These are phyloP conservation scores for Tenthredo scrophulariae DNA, from an alignment of 2,888 invertebrate species.

Conservation along the genomic window DNA sequence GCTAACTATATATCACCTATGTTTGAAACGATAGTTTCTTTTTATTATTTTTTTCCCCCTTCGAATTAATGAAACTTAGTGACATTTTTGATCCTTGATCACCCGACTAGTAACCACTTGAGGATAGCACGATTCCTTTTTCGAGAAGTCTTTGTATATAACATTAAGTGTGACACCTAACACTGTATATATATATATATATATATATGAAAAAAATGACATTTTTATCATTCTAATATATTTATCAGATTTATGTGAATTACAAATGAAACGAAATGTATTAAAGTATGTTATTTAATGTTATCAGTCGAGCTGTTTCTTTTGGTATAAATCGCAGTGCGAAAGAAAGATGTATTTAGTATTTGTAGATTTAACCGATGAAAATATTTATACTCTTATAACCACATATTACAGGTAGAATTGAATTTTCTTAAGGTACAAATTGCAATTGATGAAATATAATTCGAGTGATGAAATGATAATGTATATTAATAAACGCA, in stretches of 20 bases:
- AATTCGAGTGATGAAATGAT: conserved; percentile 15
- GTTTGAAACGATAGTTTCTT: background rate
- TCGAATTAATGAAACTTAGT: background rate
- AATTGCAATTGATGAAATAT: conserved; percentile 31
- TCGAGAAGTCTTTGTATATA: conserved; percentile 43
- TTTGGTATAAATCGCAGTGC: conserved; percentile 38
- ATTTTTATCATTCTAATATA: conserved; percentile 47
- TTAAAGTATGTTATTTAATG: conserved; percentile 59
- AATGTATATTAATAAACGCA: conserved; percentile 52
- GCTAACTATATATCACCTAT: conserved; percentile 2
- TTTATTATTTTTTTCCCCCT: background rate
- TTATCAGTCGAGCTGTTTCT: conserved; percentile 32
- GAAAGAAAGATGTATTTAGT: conserved; percentile 42
- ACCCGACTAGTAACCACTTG: conserved; percentile 17
- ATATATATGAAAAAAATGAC: too few relatives aligned
- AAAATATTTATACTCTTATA: conserved; percentile 37
- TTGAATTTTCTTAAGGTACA: conserved; percentile 42
- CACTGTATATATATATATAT: conserved; percentile 50
- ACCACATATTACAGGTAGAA: conserved; percentile 25
- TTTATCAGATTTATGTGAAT: conserved; percentile 48
- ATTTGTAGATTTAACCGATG: conserved; percentile 11
- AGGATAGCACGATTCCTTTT: conserved; percentile 47
- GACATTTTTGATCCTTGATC: background rate
- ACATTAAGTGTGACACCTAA: conserved; percentile 42
- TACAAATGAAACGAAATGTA: conserved; percentile 42